Evolutionary conservation across 1,140 invertebrate genomes (phyloP), one percentile per base, ranked within the genome.

Genomic region (Caenorhabditis tropicalis): DNA sequence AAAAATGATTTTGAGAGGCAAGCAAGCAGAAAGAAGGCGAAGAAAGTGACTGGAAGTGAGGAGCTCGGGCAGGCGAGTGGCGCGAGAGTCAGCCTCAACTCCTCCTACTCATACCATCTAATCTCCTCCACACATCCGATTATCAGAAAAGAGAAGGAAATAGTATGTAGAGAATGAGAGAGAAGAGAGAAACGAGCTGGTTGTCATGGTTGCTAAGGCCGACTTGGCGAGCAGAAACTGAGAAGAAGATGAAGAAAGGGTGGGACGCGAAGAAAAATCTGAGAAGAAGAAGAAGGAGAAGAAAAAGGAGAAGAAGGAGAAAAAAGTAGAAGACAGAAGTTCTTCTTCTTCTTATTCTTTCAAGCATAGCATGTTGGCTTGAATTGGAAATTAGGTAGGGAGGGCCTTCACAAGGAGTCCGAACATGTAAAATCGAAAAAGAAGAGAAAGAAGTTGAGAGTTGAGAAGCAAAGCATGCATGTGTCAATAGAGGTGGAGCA

Each of bases 401-500:
- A 81, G 48, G 48, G 9, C 31, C n/a, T 53, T 24, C 19, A 49
- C 39, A 39, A 58, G 80, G n/a, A n/a, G 33, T 31, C 53, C 46
- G 79, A 81, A 53, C 49, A 81, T 53, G 29, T 29, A 51, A 49
- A 53, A 81, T 21, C 33, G 3, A 21, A n/a, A 27, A 60, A 53
- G 79, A 51, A 51, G 29, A 79, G 49, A 21, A 53, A 51, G 79
- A 36, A 81, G 49, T 33, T 51, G 39, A 24, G 19, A n/a, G 79
- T 49, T 33, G 46, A n/a, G 49, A 81, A 81, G 46, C 24, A 36
- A 81, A 81, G 79, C 29, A 29, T 31, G 46, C 27, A 53, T 53
- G 79, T 53, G 79, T 53, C 48, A 81, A 53, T 51, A 81, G 79
- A 53, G 79, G 49, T 49, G 79, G 49, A 53, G 79, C 49, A 49